phyloP scores from a whole-genome alignment of 1,140 invertebrate genomes.

The Amyelois transitella region DNA sequence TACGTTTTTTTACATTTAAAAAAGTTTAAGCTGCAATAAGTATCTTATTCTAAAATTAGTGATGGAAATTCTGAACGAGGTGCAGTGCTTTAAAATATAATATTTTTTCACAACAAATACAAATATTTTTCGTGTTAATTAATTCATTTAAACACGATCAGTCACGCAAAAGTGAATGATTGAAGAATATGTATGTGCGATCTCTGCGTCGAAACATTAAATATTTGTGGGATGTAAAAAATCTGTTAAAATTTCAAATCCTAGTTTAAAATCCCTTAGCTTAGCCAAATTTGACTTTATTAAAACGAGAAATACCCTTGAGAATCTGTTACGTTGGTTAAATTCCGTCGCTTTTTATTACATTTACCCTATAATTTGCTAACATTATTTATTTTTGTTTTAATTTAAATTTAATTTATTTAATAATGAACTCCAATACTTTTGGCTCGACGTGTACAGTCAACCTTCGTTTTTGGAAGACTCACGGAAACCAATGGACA shows the following conservation, averaged over 20 bases:
- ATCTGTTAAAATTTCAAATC: neutral
- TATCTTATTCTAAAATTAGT: too few relatives aligned
- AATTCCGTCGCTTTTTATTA: conserved; percentile 15
- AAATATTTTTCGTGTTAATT: too few relatives aligned
- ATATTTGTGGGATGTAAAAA: neutral
- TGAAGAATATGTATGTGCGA: too few relatives aligned
- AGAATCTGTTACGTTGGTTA: conserved; percentile 32
- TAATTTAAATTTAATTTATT: conserved; percentile 14
- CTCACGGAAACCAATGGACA: conserved; percentile 38
- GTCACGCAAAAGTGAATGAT: too few relatives aligned
- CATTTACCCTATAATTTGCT: neutral
- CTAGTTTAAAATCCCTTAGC: conserved; percentile 4
- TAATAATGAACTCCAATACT: conserved; percentile 42
- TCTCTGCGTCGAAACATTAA: neutral
- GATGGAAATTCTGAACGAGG: too few relatives aligned
- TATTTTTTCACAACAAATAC: too few relatives aligned
- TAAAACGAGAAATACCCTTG: conserved; percentile 38
- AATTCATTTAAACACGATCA: too few relatives aligned
- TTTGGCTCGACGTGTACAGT: conserved; percentile 51
- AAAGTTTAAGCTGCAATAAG: too few relatives aligned
- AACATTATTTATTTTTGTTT: neutral
- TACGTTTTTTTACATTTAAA: neutral
- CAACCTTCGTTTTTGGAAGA: conserved; percentile 60
- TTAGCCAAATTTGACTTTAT: conserved; percentile 28
- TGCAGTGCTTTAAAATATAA: too few relatives aligned